A percentile compares a stretch with the other conserved stretches of the same genome.
Conservation (phyloP, 1,140 invertebrate species). For the Oncopodura yosiiana region DNA sequence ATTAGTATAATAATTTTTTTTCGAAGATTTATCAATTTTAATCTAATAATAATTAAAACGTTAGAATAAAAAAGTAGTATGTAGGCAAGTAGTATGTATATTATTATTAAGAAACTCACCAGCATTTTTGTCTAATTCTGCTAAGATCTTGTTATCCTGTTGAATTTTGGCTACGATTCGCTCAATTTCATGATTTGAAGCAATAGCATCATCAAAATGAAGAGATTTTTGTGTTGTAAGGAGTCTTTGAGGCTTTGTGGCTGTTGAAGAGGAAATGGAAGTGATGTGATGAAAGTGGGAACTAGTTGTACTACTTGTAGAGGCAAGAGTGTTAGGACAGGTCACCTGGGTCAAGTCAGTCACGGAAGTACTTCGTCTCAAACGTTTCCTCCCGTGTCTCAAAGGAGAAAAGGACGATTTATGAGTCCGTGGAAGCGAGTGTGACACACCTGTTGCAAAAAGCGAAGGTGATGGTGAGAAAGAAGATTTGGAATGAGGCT, state of each 20-base stretch:
- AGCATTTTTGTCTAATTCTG: slow-evolving; percentile 67
- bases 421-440: slow-evolving; percentile 31
- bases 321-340: slow-evolving; percentile 38
- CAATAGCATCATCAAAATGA: slow-evolving; percentile 34
- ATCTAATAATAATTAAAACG: neutral
- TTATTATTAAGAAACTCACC: slow-evolving; percentile 23
- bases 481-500: slow-evolving; percentile 28
- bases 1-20: no score
- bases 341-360: slow-evolving; percentile 27
- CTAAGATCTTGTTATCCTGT: slow-evolving; percentile 72
- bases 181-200: slow-evolving; percentile 60
- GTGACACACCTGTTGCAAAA: slow-evolving; percentile 31
- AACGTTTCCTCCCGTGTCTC: slow-evolving; percentile 33
- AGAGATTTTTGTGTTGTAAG: slow-evolving; percentile 33
- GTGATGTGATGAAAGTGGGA: slow-evolving; percentile 38
- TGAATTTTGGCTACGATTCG: slow-evolving; percentile 90
- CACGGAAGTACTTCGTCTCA: slow-evolving; percentile 33
- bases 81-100: neutral
- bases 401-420: slow-evolving; percentile 32
- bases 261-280: neutral
- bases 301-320: no score
- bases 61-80: neutral
- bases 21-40: no score
- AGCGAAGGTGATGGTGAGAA: slow-evolving; percentile 32
- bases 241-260: slow-evolving; percentile 22